A percentile compares a stretch with the other conserved stretches of the same genome.
These are phyloP conservation scores for Cichlasoma orientale DNA, from an alignment of 2,797 vertebrate species.

Conservation along the genomic window DNA sequence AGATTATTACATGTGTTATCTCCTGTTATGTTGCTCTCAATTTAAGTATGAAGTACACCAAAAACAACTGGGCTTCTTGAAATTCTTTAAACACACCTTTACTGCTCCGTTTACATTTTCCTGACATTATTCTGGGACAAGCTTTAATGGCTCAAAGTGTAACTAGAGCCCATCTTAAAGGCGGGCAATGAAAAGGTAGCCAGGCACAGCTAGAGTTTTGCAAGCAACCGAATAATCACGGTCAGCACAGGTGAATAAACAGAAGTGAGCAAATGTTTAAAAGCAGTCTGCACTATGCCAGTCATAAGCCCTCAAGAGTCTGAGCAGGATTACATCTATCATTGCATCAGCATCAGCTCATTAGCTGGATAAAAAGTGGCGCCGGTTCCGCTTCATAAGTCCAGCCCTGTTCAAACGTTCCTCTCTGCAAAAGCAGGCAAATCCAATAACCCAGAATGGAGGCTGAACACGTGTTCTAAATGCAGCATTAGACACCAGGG, in stretches of 20 bases:
- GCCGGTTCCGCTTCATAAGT: slow-evolving; percentile 50
- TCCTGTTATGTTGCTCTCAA: neutral
- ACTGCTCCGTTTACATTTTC: neutral
- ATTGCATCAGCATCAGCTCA: slow-evolving; percentile 41
- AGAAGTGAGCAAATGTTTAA: slow-evolving; percentile 22
- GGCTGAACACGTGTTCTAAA: neutral
- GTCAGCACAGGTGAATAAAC: neutral
- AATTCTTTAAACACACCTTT: neutral
- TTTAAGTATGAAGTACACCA: neutral
- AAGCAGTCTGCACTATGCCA: neutral
- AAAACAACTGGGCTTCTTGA: too few species aligned
- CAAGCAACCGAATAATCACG: neutral
- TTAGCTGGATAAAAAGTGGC: slow-evolving; percentile 47
- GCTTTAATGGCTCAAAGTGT: slow-evolving; percentile 7
- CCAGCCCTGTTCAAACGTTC: slow-evolving; percentile 20
- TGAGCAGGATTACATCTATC: slow-evolving; percentile 28
- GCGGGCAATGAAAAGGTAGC: neutral
- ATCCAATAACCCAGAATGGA: slow-evolving; percentile 42
- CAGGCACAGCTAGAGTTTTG: neutral
- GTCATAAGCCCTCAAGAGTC: slow-evolving; percentile 1
- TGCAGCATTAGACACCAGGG: neutral
- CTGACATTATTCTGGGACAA: neutral
- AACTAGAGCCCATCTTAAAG: neutral
- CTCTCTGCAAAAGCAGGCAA: slow-evolving; percentile 33
- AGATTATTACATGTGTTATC: slow-evolving; percentile 22